Base-by-base conservation (phyloP, 2,113 vertebrate species). In the Heterotis niloticus region DNA sequence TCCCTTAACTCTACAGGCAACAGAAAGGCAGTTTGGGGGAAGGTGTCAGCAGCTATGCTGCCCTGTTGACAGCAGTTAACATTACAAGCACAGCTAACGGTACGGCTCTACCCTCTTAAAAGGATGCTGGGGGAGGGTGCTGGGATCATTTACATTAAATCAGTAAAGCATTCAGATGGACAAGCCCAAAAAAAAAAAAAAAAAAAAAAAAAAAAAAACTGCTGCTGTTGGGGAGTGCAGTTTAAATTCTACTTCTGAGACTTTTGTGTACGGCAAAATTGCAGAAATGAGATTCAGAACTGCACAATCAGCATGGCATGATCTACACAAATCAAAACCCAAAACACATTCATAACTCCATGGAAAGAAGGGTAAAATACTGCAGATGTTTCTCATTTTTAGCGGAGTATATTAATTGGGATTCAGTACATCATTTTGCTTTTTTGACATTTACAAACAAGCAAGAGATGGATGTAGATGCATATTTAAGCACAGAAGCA, bases 81-180 rank as follows among this genome's bases (percentile, higher is more conserved):
- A 75, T 75, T 57, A 34, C 54, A 7, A 23, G 28, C 24, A 24
- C 12, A 13, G 4, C 26, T 75, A 64, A 75, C 62, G 74, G 17
- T 62, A 7, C 23, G 18, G 74, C 54, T 17, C 57, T 44, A 10
- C 73, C 29, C 26, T 64, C 59, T 18, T 75, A 64, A 75, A 62
- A 26, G 10, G 74, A 75, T 75, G 29, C 11, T n/a, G 74, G 74
- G 62, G 13, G 54, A 52, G 5, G 11, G 71, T 24, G 62, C 62
- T 64, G 62, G 28, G 56, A 75, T 29, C 74, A 64, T 62, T 75
- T 75, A 62, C 57, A 2, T 16, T n/a, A 75, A 64, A 64, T 57
- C 74, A 64, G 29, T 44, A 75, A 26, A 9, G 20, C 17, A 34
- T 9, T 59, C 73, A 20, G 73, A 62, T n/a, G 23, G 24, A 60